Conservation (phyloP, 1,140 invertebrate genomes). For the Brachionus paranguensis region DNA sequence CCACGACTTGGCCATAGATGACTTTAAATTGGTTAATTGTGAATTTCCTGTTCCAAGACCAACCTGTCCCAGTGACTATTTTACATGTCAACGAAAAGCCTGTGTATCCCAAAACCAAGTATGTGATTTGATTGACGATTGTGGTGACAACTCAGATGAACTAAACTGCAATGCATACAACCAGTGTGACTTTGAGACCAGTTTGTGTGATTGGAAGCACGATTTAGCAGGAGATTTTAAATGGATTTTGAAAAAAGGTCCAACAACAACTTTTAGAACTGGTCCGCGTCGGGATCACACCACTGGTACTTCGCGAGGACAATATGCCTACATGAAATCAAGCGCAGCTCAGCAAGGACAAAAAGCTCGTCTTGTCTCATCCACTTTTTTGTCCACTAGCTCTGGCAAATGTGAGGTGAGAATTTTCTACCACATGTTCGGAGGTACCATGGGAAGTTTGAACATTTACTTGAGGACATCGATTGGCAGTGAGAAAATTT, state of each 20-base stretch:
- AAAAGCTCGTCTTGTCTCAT: background rate
- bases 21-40: constrained; percentile 51
- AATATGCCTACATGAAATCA: constrained; percentile 9
- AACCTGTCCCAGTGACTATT: constrained; percentile 44
- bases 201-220: constrained; percentile 49
- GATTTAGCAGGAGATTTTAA: constrained; percentile 45
- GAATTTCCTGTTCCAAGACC: constrained; percentile 46
- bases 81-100: constrained; percentile 47
- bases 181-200: constrained; percentile 39
- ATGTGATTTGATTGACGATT: constrained; percentile 39
- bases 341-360: background rate
- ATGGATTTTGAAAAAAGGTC: constrained; percentile 44
- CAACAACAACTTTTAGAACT: constrained; percentile 60
- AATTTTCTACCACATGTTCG: background rate
- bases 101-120: constrained; percentile 45
- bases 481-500: background rate
- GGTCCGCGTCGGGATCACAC: constrained; percentile 72
- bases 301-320: constrained; percentile 41
- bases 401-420: constrained; percentile 9
- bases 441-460: background rate
- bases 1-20: constrained; percentile 53
- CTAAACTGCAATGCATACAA: background rate
- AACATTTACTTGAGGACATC: background rate
- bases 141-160: constrained; percentile 39
- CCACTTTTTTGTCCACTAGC: background rate